A percentile compares a stretch with the other conserved stretches of the same genome.
Evolutionary conservation across 2,113 vertebrate genomes (phyloP).

Genomic region (Illadopsis cleaveri): DNA sequence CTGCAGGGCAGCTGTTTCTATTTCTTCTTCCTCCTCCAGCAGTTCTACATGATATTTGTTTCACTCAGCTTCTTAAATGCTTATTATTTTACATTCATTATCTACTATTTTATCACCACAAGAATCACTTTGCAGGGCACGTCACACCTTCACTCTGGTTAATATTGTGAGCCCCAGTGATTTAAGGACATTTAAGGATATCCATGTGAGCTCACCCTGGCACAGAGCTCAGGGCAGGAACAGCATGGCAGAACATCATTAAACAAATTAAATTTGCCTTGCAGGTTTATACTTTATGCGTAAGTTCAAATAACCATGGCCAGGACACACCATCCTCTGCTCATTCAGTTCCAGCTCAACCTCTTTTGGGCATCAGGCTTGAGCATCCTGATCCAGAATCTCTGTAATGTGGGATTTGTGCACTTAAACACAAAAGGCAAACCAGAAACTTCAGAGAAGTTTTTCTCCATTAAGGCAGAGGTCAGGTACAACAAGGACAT

Average conservation of each 20-base stretch:
- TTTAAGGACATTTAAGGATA: background rate
- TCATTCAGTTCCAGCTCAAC: background rate
- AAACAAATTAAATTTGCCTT: background rate
- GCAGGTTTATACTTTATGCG: background rate
- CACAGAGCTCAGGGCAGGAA: background rate
- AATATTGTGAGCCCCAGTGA: background rate
- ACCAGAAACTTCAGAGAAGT: background rate
- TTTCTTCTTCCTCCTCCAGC: background rate
- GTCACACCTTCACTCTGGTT: background rate
- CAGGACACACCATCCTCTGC: background rate
- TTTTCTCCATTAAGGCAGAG: accelerated
- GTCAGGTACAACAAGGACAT: background rate
- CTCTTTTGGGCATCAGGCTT: background rate
- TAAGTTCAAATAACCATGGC: background rate
- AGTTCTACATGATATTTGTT: background rate
- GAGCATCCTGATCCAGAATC: background rate
- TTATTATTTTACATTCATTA: background rate
- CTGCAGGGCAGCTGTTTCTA: background rate
- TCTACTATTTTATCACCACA: accelerated
- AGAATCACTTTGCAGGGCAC: background rate
- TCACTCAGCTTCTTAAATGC: background rate
- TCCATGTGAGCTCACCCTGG: background rate
- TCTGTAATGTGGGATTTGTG: accelerated
- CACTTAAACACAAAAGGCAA: background rate
- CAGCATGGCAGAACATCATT: background rate